Evolutionary conservation across 2,888 invertebrate genomes (phyloP), one percentile per base, ranked within the genome.

Genomic region (Aphelenchoides bicaudatus): DNA sequence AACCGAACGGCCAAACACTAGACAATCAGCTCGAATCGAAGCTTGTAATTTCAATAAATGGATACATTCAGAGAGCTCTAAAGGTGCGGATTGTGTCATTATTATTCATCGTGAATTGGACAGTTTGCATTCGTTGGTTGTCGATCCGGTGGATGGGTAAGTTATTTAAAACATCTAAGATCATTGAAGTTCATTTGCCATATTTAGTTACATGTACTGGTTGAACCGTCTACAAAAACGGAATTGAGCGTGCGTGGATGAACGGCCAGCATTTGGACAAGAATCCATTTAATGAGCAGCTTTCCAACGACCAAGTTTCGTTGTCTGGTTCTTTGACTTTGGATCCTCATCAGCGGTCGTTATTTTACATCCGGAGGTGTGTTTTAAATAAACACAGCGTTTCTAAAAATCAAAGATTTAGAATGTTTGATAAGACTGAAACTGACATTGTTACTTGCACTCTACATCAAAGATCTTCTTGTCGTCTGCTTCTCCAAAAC

Each of bases 161-260:
- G 57, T 23, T 0, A 1, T 53, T 1, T 1, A 13, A 19, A 8
- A 30, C 19, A 3, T 49, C 1, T 5, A n/a, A 53, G 16, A 25
- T 52, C 19, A 53, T n/a, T 1, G n/a, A n/a, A n/a, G n/a, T n/a
- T n/a, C n/a, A n/a, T n/a, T 10, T 16, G 10, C 29, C 5, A 10
- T 23, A 29, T 62, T 46, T 51, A 66, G 66, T 2, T 66, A 67
- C 49, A 69, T 67, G 69, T 67, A 67, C 58, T 67, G 67, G 67
- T 52, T 67, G 23, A 67, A 70, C 39, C 53, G 56, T 3, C 55
- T 31, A 25, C 58, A 55, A n/a, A 69, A 69, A 28, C 62, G 70
- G n/a, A 16, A 61, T 67, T 27, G 67, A 67, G 37, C 30, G 61
- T 5, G 69, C 68, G 5, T 67, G 65, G 62, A 68, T 67, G 68